Percentiles rank a stretch among this genome's conserved stretches.
Evolutionary conservation across 2,888 invertebrate genomes (phyloP).

Genomic region (Branchinecta sandiegonensis): DNA sequence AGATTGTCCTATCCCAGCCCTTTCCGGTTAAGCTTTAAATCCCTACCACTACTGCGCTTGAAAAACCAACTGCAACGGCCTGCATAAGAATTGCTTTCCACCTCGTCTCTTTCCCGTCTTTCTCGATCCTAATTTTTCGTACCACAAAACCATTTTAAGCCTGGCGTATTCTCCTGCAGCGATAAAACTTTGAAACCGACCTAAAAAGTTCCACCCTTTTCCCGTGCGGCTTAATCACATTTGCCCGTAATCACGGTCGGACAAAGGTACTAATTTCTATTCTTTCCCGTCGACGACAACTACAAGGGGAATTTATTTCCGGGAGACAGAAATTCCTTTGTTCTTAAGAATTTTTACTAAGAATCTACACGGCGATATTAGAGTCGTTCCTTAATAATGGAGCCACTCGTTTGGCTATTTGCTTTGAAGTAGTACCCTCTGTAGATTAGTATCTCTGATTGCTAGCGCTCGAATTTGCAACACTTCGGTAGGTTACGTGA

Average conservation of each 20-base stretch:
- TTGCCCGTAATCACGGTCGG: slow-evolving; percentile 15
- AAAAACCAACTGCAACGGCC: too few relatives aligned
- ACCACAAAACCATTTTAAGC: slow-evolving; percentile 12
- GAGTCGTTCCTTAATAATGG: too few relatives aligned
- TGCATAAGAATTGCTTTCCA: too few relatives aligned
- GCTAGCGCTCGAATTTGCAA: too few relatives aligned
- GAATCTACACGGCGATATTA: neutral
- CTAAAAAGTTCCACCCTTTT: slow-evolving; percentile 15
- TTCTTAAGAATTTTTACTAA: slow-evolving; percentile 15
- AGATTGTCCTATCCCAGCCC: too few relatives aligned
- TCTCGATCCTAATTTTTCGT: neutral
- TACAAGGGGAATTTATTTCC: slow-evolving; percentile 4
- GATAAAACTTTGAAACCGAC: slow-evolving; percentile 15
- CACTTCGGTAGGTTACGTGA: too few relatives aligned
- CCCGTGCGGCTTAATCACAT: slow-evolving; percentile 12
- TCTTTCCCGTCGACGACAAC: slow-evolving; percentile 15
- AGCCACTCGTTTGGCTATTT: too few relatives aligned
- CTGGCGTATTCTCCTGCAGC: slow-evolving; percentile 10
- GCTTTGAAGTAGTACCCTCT: too few relatives aligned
- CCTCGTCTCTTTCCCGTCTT: neutral
- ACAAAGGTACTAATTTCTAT: slow-evolving; percentile 16
- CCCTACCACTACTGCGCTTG: too few relatives aligned
- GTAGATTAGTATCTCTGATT: too few relatives aligned
- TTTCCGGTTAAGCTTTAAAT: too few relatives aligned
- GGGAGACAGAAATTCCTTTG: neutral